Evolutionary conservation across 2,888 invertebrate genomes (phyloP).

Genomic region (Cheilosia scutellata): DNA sequence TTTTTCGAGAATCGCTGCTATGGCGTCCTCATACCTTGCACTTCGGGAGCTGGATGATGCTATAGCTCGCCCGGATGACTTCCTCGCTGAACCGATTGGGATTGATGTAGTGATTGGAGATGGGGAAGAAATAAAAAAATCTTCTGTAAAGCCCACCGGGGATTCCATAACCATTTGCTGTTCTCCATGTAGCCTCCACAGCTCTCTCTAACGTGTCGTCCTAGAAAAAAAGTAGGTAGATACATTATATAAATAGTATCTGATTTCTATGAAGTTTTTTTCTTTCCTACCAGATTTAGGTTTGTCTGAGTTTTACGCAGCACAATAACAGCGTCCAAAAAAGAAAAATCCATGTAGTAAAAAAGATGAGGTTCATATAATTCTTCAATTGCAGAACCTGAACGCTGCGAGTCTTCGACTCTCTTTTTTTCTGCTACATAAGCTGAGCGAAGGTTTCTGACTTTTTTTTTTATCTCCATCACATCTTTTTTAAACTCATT

Average conservation of each 20-base stretch:
- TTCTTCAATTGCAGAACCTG: no score
- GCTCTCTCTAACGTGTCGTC: constrained; percentile 9
- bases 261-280: background rate
- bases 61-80: background rate
- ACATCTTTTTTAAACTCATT: no score
- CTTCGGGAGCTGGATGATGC: background rate
- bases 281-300: background rate
- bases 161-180: constrained; percentile 4
- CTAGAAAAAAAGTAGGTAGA: background rate
- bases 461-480: no score
- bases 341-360: background rate
- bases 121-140: no score
- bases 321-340: constrained; percentile 15
- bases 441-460: no score
- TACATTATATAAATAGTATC: background rate
- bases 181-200: constrained; percentile 6
- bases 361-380: no score
- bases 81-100: background rate
- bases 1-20: constrained; percentile 5
- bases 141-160: no score
- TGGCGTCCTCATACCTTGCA: constrained; percentile 8
- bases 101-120: background rate
- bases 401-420: no score
- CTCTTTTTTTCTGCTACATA: no score
- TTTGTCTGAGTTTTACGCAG: background rate